Conservation (phyloP, 2,797 vertebrate genomes). For the Scolopax bukidnonensis region DNA sequence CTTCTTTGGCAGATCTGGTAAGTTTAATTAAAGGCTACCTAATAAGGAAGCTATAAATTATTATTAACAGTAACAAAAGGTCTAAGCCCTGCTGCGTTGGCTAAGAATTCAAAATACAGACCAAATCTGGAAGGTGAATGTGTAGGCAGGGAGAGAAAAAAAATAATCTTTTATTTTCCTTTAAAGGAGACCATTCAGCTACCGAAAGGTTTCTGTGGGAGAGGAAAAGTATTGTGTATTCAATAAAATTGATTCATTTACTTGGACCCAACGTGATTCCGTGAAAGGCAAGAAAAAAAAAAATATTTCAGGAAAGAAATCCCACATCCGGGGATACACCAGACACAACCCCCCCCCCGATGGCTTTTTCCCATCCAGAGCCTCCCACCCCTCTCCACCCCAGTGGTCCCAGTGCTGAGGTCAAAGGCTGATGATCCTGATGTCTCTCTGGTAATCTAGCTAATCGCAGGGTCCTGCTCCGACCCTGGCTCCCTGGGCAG, state of each 20-base stretch:
- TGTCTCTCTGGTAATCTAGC: neutral
- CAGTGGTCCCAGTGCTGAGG: neutral
- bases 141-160: neutral
- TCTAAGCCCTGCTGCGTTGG: neutral
- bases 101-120: neutral
- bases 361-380: neutral
- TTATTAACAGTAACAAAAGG: neutral
- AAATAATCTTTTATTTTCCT: neutral
- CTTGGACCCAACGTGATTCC: neutral
- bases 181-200: neutral
- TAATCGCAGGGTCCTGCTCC: neutral
- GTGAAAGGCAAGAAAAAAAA: neutral
- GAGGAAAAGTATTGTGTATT: neutral
- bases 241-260: neutral
- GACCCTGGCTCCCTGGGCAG: neutral
- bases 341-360: neutral
- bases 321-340: neutral
- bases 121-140: neutral
- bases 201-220: neutral
- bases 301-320: neutral
- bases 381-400: neutral
- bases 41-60: neutral
- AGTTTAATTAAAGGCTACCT: neutral
- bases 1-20: neutral
- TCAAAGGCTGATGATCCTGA: conserved; percentile 20